Conservation (phyloP, 2,888 invertebrate species). For the Orchesella flavescens region DNA sequence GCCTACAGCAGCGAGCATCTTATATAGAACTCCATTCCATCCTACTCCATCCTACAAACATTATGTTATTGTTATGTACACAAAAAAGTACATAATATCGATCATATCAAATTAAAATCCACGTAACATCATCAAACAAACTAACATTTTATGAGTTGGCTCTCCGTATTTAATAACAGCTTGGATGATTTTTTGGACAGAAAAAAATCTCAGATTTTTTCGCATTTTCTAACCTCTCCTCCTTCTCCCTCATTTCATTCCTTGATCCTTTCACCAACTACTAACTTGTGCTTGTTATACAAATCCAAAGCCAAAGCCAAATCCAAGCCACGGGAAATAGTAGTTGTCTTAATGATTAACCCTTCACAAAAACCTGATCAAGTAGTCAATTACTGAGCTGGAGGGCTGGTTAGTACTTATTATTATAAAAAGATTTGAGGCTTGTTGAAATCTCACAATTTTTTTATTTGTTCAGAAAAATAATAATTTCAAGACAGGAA, state of each 20-base stretch:
- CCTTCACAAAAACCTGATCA: slow-evolving; percentile 50
- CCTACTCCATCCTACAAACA: not conserved
- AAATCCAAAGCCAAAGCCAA: no score
- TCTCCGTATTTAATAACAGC: slow-evolving; percentile 35
- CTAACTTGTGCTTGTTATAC: slow-evolving; percentile 43
- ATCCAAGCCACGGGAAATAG: slow-evolving; percentile 54
- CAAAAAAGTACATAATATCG: slow-evolving; percentile 15
- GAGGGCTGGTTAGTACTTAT: slow-evolving; percentile 38
- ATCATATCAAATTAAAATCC: slow-evolving; percentile 51
- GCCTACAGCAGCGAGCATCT: no score
- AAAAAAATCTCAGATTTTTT: slow-evolving; percentile 19
- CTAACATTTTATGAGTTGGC: no score
- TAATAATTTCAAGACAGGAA: slow-evolving; percentile 3
- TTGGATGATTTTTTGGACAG: slow-evolving; percentile 5
- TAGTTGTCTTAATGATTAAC: slow-evolving; percentile 49
- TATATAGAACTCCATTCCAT: no score
- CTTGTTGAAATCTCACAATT: slow-evolving; percentile 55
- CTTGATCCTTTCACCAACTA: slow-evolving; percentile 2
- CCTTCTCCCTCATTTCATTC: no score
- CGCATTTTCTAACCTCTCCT: slow-evolving; percentile 27
- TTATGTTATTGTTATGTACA: not conserved
- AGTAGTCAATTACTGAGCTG: slow-evolving; percentile 52
- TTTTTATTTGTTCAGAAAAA: slow-evolving; percentile 47
- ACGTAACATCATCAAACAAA: slow-evolving; percentile 15
- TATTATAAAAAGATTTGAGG: slow-evolving; percentile 47